Evolutionary conservation across 1,140 invertebrate species (phyloP).

Genomic region (Aphaenogaster rudis): DNA sequence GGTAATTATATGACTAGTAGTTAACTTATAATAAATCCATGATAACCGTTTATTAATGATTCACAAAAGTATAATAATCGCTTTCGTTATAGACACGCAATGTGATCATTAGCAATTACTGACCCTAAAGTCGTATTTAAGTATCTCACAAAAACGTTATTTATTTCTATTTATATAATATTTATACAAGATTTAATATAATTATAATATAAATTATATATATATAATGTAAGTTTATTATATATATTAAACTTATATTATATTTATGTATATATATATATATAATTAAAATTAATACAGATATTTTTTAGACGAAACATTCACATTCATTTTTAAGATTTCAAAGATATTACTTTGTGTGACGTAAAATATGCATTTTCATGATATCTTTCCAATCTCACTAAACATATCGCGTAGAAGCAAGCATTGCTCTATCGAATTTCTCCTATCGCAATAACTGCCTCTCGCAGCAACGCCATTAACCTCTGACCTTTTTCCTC

Average conservation of each 20-base stretch:
- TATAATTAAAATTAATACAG: background rate
- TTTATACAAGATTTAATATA: background rate
- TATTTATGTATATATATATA: background rate
- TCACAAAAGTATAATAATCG: background rate
- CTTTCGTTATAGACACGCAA: background rate
- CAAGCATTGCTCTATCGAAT: conserved; percentile 18
- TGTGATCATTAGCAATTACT: conserved; percentile 5
- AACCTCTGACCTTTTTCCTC: conserved; percentile 30
- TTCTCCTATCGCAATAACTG: conserved; percentile 4
- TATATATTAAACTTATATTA: background rate
- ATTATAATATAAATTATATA: background rate
- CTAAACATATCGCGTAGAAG: conserved; percentile 22
- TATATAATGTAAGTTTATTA: background rate
- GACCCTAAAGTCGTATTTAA: background rate
- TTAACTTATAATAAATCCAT: background rate
- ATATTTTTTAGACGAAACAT: conserved; percentile 23
- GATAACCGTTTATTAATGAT: background rate
- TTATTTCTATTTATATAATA: background rate
- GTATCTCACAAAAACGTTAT: background rate
- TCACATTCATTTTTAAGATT: background rate
- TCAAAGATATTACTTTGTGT: conserved; percentile 8
- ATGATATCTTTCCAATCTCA: background rate
- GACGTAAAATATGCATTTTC: background rate
- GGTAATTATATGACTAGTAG: conserved; percentile 69
- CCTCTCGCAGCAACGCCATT: conserved; percentile 19